Conservation (phyloP, 2,888 invertebrate species). For the Drosophila sordidapex region DNA sequence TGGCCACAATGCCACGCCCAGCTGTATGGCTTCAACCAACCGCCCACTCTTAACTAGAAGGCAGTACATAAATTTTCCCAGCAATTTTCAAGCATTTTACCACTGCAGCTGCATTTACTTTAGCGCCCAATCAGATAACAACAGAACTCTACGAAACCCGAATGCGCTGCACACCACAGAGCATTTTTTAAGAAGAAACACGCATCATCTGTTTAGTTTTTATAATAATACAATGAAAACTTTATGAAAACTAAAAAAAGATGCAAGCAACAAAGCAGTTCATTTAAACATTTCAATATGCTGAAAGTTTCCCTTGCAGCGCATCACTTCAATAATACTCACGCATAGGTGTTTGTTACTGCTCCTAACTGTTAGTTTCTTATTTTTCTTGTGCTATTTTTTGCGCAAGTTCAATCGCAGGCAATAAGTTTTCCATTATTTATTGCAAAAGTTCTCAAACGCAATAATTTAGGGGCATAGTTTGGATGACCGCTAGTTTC, state of each 20-base stretch:
- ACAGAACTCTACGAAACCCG: slow-evolving; percentile 3
- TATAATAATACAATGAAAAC: background rate
- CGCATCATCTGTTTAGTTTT: background rate
- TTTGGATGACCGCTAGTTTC: background rate
- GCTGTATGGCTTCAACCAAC: slow-evolving; percentile 6
- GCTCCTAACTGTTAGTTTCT: background rate
- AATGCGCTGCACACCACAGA: slow-evolving; percentile 17
- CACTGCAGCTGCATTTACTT: slow-evolving; percentile 36
- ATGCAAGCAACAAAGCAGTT: too few relatives aligned
- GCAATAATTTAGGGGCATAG: slow-evolving; percentile 37
- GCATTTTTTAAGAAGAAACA: background rate
- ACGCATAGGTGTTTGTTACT: slow-evolving; percentile 14
- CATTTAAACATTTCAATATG: background rate
- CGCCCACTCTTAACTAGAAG: slow-evolving; percentile 35
- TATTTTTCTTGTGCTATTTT: background rate
- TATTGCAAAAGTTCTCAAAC: slow-evolving; percentile 51
- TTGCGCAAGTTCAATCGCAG: slow-evolving; percentile 22
- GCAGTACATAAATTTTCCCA: slow-evolving; percentile 68
- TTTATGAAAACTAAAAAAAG: too few relatives aligned
- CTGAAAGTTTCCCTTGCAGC: background rate
- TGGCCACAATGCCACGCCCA: slow-evolving; percentile 30
- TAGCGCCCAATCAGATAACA: slow-evolving; percentile 50
- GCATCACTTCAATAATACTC: slow-evolving; percentile 5
- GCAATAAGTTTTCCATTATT: slow-evolving; percentile 52
- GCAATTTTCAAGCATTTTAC: slow-evolving; percentile 49